Base-by-base conservation (phyloP, 2,888 invertebrate genomes). In the Melinaea marsaeus region DNA sequence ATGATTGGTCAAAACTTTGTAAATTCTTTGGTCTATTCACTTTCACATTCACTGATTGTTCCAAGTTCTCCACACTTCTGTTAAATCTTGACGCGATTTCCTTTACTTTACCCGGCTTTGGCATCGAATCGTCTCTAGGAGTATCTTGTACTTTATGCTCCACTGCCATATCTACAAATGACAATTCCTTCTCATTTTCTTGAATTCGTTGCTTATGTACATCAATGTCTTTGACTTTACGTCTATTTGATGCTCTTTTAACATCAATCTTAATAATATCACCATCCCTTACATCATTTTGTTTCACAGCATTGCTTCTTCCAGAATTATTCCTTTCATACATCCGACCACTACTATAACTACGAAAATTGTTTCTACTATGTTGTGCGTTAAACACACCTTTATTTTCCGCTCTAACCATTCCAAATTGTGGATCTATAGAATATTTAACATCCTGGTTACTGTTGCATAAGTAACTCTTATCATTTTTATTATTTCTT, bases 1-100 rank as follows among this genome's bases (percentile, higher is more conserved):
- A 93, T 65, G 92, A 91, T 77, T 93, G 92, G 73, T 92, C 92
- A 72, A 85, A 91, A 71, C 90, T 90, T 74, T 92, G 93, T 66
- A 93, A 76, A 11, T 93, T 92, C 75, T 91, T 92, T 46, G 93
- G 93, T 77, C 93, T 86, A 9, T 87, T 80, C 68, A 83, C 88
- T 67, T 76, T 88, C 48, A 74, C 71, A 68, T 82, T 80, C 66
- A 75, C 71, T 57, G 79, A 72, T 63, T 75, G 78, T 64, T 74
- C 75, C 37, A 67, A 69, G 65, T 77, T 84, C 65, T 78, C 79
- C 62, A 72, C 72, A 72, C 81, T 85, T 64, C 79, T 84, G 66
- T 90, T 84, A 66, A 90, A 90, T 69, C 77, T 85, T 57, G 85
- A 90, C 63, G 90, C 90, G 37, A 90, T 86, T 72, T 90, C 90